Evolutionary conservation across 1,140 invertebrate genomes (phyloP), one percentile per base, ranked within the genome.

Genomic region (Bombus confusus): DNA sequence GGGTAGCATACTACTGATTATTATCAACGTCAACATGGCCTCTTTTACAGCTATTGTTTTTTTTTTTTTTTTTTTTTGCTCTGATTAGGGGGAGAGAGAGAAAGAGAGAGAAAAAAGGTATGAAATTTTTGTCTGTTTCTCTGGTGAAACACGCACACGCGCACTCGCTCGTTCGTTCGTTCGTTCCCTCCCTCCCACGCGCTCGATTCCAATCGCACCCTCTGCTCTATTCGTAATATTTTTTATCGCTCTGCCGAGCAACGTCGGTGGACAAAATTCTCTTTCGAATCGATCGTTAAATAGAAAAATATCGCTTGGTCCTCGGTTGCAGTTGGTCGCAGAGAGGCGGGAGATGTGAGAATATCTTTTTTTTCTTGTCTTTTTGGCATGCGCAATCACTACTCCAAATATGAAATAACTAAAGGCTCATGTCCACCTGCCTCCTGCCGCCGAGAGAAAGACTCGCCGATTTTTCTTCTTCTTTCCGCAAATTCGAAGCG

Each of bases 341-440:
- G 93, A 94, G 93, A 95, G 93, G 92, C 95, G 94, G 94, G 95
- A 95, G 94, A 95, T 92, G 94, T 95, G 95, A 95, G 95, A 95
- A 95, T 95, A 93, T 95, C 83, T 88, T 87, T 93, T 93, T 86
- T 91, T 92, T 93, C 93, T 80, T 87, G 87, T 91, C 80, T 80
- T 91, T 92, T 93, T 93, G 91, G 93, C 95, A 95, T 95, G 95
- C 95, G 92, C 95, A 95, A 95, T 93, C 94, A 95, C 94, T 95
- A 95, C 94, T 95, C 93, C 93, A 95, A 95, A 94, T 94, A 95
- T 94, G 92, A 94, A 95, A 91, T 94, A 94, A 95, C 93, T 95
- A 94, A 95, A 94, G 93, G 91, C 92, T 95, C 93, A 94, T 94
- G 92, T 95, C 93, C 92, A 94, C 92, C 89, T 93, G 93, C 92